phyloP scores from a whole-genome alignment of 1,140 invertebrate species.

The fruit fly (Drosophila melanogaster) region Release_6_plus_ISO1_MT NT_037436.4:21418001-21418500 shows the following conservation, averaged over 20 bases:
- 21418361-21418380: conserved; percentile 45
- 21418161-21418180: neutral
- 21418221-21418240: conserved; percentile 70
- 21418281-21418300: conserved; percentile 41
- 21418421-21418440: conserved; percentile 68
- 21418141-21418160: no score
- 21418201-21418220: conserved; percentile 51
- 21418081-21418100: no score
- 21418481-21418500: conserved; percentile 19
- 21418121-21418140: no score
- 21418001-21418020: no score
- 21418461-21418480: conserved; percentile 12
- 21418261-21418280: conserved; percentile 34
- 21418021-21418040: no score
- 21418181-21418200: neutral
- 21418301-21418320: conserved; percentile 39
- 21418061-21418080: no score
- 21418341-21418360: conserved; percentile 70
- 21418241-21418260: conserved; percentile 60
- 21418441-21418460: conserved; percentile 72
- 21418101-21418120: no score
- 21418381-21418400: conserved; percentile 15
- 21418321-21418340: conserved; percentile 70
- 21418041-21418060: no score
- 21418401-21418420: conserved; percentile 56